Evolutionary conservation across 2,797 vertebrate species (phyloP), one percentile per base, ranked within the genome.

Genomic region (Etheostoma perlongum): DNA sequence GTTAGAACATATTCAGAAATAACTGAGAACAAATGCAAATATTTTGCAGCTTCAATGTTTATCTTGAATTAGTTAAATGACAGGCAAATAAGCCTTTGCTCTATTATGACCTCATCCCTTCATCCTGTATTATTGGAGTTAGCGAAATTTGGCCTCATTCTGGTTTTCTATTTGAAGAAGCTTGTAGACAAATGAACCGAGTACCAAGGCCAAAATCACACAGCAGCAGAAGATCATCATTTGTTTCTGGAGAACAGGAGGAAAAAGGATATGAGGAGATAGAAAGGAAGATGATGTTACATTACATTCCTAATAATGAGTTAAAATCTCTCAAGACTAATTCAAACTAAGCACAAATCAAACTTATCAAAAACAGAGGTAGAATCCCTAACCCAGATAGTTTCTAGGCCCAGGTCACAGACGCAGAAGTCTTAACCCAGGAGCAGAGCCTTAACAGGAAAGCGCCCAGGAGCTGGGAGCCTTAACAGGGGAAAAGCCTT

Each of bases 211-310:
- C 46, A 99, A 93, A 84, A 99, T 95, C 74, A 96, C 87, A 80
- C 96, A 97, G 94, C 97, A 99, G 76, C 97, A 78, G 94, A 96
- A 95, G 92, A 99, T 97, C 97, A 99, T 95, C 93, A 99, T 97
- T 96, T 99, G 98, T 96, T 99, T 99, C 98, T 99, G 92, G 77
- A 91, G 77, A 83, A 68, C 9, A 33, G 47, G 27, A 73, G 10
- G 57, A 21, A 42, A 21, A 53, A 71, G 57, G 21, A 61, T 2
- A 72, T 19, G n/a, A n/a, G 84, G 55, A 85, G 6, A 81, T 10
- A 69, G 19, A 70, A 27, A 60, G 47, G 2, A 42, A 70, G 3
- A 49, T 14, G 33, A 9, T 36, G 54, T 74, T 68, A 77, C 23
- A 68, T 33, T 36, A 53, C 0, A 0, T 2, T 36, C 4, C 1